These are phyloP conservation scores for Myotis davidii DNA, from an alignment of 2,113 vertebrate species.

Conservation along the genomic window DNA sequence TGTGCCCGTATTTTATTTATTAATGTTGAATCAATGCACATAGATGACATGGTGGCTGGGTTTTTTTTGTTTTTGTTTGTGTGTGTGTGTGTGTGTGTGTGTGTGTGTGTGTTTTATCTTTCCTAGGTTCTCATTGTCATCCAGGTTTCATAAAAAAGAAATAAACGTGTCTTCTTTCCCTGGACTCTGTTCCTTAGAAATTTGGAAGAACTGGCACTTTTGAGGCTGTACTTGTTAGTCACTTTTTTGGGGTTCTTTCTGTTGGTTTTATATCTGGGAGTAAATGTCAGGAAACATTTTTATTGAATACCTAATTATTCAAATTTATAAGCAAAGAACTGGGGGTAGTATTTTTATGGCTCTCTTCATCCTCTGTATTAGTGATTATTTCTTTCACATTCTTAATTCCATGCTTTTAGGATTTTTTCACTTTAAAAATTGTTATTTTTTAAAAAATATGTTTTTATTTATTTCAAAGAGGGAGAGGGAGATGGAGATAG, in stretches of 20 bases:
- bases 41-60: background rate
- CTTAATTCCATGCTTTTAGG: background rate
- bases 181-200: background rate
- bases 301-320: background rate
- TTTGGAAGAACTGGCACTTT: background rate
- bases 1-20: background rate
- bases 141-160: background rate
- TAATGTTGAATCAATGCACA: background rate
- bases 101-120: background rate
- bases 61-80: background rate
- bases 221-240: background rate
- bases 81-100: too few species aligned
- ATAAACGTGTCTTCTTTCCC: background rate
- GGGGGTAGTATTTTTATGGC: background rate
- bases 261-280: background rate
- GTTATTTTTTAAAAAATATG: too few species aligned
- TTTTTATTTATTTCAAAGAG: too few species aligned
- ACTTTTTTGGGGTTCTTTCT: background rate
- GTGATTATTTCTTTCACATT: background rate
- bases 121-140: background rate
- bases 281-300: background rate
- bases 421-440: background rate
- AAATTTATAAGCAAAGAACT: background rate
- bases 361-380: background rate
- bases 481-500: too few species aligned